These are phyloP conservation scores for Epirrhoe tristata DNA, from an alignment of 2,888 invertebrate species.

Conservation along the genomic window DNA sequence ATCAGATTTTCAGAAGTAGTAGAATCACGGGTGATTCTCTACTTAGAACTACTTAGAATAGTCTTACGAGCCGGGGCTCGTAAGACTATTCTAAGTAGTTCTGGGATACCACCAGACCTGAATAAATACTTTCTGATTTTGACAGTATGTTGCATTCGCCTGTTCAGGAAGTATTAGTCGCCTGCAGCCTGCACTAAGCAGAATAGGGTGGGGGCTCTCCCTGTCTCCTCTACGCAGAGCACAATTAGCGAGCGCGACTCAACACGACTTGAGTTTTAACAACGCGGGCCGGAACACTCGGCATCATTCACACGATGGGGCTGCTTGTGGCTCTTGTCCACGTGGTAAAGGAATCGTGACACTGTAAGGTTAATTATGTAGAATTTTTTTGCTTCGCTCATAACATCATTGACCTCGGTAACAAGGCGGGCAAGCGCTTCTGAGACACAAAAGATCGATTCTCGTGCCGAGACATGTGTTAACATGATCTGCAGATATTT, in stretches of 20 bases:
- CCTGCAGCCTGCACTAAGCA: slow-evolving; percentile 59
- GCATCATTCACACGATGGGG: slow-evolving; percentile 76
- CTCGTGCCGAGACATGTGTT: too few species aligned
- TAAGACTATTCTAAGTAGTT: too few species aligned
- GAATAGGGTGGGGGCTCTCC: slow-evolving; percentile 39
- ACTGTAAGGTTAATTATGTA: slow-evolving; percentile 30
- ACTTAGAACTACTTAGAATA: too few species aligned
- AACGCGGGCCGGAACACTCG: slow-evolving; percentile 76
- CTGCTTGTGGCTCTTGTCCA: slow-evolving; percentile 61
- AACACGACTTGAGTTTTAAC: slow-evolving; percentile 84
- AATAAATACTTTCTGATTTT: too few species aligned
- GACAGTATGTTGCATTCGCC: background rate
- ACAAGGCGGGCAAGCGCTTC: too few species aligned
- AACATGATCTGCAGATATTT: too few species aligned
- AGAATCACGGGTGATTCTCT: too few species aligned
- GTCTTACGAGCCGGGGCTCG: too few species aligned
- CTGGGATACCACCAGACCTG: too few species aligned
- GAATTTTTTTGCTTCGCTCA: background rate
- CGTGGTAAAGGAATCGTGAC: slow-evolving; percentile 61
- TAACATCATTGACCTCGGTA: too few species aligned
- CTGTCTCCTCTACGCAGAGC: slow-evolving; percentile 64
- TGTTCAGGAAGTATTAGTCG: slow-evolving; percentile 20
- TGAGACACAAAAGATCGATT: too few species aligned
- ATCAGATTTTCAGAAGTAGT: too few species aligned
- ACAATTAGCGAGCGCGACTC: slow-evolving; percentile 84